phyloP scores from a whole-genome alignment of 2,113 vertebrate species.

The Numenius arquata region DNA sequence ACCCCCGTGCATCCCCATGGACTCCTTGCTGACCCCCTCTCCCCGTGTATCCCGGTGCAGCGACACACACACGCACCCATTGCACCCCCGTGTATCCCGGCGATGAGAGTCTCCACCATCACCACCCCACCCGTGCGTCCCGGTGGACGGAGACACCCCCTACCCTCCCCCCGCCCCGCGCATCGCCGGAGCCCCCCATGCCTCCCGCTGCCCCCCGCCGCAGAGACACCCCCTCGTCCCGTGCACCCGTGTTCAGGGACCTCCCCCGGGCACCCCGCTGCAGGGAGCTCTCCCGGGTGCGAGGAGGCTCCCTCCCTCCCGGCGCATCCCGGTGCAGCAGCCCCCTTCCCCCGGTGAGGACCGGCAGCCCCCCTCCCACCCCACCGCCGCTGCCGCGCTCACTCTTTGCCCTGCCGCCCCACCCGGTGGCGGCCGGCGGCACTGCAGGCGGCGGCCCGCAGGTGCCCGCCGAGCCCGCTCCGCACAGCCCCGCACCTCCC shows the following conservation, averaged over 20 bases:
- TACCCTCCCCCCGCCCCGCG: no score
- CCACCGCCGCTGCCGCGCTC: neutral
- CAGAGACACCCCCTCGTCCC: neutral
- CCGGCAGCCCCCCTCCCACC: neutral
- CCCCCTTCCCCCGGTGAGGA: neutral
- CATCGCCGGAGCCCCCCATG: no score
- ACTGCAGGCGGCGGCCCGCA: slow-evolving; percentile 6
- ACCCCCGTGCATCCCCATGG: no score
- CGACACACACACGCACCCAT: no score
- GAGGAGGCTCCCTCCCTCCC: no score
- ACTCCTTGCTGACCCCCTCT: no score
- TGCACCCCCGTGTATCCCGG: neutral
- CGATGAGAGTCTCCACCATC: neutral
- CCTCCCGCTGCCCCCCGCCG: no score
- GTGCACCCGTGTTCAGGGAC: no score
- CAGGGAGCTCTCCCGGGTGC: no score
- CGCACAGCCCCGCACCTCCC: no score
- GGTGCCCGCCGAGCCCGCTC: neutral
- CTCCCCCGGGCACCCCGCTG: neutral
- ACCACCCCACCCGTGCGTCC: neutral
- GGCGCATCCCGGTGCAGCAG: neutral
- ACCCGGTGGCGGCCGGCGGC: slow-evolving; percentile 55
- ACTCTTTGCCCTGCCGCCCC: slow-evolving; percentile 71
- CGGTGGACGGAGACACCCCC: neutral
- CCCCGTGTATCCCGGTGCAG: neutral